A percentile compares a stretch with the other conserved stretches of the same genome.
Evolutionary conservation across 2,888 invertebrate species (phyloP).

Genomic region (Mamestra brassicae): DNA sequence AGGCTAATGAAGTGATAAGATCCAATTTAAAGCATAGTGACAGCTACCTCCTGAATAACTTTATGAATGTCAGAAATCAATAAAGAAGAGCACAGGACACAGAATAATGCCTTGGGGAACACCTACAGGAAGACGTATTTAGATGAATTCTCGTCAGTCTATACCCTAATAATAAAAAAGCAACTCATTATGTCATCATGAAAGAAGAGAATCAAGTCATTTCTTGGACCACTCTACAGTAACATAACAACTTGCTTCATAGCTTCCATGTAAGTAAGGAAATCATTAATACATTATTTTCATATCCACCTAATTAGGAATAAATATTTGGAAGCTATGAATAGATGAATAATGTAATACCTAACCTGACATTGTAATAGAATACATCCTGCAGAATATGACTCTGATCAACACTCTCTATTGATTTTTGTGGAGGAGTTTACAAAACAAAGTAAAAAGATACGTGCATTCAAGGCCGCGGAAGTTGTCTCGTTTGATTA

Average conservation of each 20-base stretch:
- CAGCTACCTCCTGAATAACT: neutral
- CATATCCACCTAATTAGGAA: slow-evolving; percentile 1
- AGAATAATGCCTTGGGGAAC: neutral
- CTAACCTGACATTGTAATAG: slow-evolving; percentile 11
- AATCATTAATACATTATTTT: neutral
- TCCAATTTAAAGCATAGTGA: neutral
- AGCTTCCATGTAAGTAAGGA: neutral
- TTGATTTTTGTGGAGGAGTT: slow-evolving; percentile 11
- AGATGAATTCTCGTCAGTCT: neutral
- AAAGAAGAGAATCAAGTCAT: neutral
- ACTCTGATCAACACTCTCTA: slow-evolving; percentile 1
- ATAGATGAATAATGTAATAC: neutral
- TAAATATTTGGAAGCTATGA: neutral
- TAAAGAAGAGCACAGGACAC: neutral
- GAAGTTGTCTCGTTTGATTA: neutral
- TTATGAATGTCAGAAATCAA: too few relatives aligned
- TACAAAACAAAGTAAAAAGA: slow-evolving; percentile 13
- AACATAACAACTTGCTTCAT: neutral
- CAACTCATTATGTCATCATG: neutral
- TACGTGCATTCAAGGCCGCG: neutral
- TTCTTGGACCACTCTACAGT: neutral
- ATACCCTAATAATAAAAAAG: neutral
- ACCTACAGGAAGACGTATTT: too few relatives aligned
- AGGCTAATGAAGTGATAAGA: neutral
- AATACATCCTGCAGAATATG: slow-evolving; percentile 10